Evolutionary conservation across 2,888 invertebrate genomes (phyloP), one percentile per base, ranked within the genome.

Genomic region (Lasius platythorax): DNA sequence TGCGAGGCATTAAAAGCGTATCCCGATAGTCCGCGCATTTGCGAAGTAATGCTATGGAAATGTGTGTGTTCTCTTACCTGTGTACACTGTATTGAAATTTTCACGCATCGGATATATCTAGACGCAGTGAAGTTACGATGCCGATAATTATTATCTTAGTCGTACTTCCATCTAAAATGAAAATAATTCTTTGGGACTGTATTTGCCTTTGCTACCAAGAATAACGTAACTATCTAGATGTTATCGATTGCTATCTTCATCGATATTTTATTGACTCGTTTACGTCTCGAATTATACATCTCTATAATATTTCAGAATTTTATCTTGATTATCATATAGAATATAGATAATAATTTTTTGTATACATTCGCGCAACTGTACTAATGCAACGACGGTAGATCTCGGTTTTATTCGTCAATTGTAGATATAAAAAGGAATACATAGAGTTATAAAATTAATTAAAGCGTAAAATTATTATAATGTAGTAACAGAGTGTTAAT

Each of bases 1-100:
- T n/a, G 43, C 12, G 37, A 79, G 8, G 23, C 61, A 72, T 79
- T 79, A 72, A 79, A 79, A 61, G 23, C 40, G 4, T 63, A 37
- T 61, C 1, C 33, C n/a, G 68, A 68, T 79, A 68, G 6, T 28
- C 28, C 43, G 12, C 58, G n/a, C 15, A 46, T 63, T 79, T n/a
- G 72, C 33, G 11, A 37, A 6, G 11, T 11, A 50, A 40, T 61
- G 30, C 33, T 40, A 4, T 12, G 30, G 30, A 68, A 28, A 50
- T 11, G 15, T 4, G 5, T 30, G 3, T 15, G 2, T 8, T 61
- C 8, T 23, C 23, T n/a, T 37, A 33, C 18, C 30, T 11, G 50
- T 43, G 46, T 64, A 18, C 8, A 40, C 28, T 28, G 1, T 37
- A 37, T 56, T 72, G 40, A 40, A 40, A 66, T 66, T 28, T 28